Evolutionary conservation across 1,140 invertebrate species (phyloP).

Genomic region (Pseudomyrmex concolor): DNA sequence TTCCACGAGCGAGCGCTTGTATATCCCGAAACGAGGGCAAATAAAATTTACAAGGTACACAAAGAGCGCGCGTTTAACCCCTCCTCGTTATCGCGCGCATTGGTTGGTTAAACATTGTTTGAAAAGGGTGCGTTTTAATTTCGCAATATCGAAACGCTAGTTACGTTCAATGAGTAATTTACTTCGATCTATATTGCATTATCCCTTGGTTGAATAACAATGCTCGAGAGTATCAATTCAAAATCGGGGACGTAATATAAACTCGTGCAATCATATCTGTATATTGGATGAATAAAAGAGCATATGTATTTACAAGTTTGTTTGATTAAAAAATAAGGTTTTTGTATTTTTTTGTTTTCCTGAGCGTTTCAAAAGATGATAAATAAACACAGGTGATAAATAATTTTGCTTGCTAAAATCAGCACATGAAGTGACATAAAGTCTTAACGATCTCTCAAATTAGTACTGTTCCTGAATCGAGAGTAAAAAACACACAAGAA

Average conservation of each 20-base stretch:
- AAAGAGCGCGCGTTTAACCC: slow-evolving; percentile 30
- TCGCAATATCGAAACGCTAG: slow-evolving; percentile 36
- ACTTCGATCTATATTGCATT: neutral
- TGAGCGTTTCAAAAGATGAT: neutral
- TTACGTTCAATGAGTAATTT: slow-evolving; percentile 44
- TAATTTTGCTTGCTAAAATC: too few species aligned
- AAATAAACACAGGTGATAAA: too few species aligned
- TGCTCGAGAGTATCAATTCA: slow-evolving; percentile 46
- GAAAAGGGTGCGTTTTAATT: slow-evolving; percentile 47
- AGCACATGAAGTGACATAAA: too few species aligned
- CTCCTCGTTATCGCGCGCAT: slow-evolving; percentile 38
- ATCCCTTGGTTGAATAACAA: slow-evolving; percentile 5
- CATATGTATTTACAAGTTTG: neutral
- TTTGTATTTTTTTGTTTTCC: too few species aligned
- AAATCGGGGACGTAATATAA: slow-evolving; percentile 9
- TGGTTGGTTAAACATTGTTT: slow-evolving; percentile 49
- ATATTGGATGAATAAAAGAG: neutral
- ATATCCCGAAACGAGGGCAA: slow-evolving; percentile 37
- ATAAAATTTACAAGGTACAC: slow-evolving; percentile 54
- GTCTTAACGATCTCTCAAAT: too few species aligned
- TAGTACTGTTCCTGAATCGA: too few species aligned
- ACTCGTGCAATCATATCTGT: neutral
- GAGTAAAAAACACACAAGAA: too few species aligned
- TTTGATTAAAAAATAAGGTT: too few species aligned
- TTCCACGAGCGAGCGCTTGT: slow-evolving; percentile 15